Evolutionary conservation across 2,888 invertebrate species (phyloP).

Genomic region (Amblyjoppa proteus): DNA sequence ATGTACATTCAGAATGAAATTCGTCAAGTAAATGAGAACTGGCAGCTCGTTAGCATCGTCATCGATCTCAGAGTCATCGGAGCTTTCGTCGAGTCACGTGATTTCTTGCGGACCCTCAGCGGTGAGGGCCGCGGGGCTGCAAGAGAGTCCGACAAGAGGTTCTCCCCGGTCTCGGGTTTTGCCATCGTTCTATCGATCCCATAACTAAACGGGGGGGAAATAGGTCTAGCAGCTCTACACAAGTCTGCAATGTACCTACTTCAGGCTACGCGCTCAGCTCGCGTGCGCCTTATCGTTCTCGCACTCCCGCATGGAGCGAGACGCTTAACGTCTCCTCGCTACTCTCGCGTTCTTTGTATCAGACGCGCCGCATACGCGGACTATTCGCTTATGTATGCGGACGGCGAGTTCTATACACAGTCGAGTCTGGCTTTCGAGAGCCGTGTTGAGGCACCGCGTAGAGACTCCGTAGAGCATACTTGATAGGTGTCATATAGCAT

Average conservation of each 20-base stretch:
- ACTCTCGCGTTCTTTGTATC: constrained; percentile 60
- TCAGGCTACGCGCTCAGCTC: constrained; percentile 49
- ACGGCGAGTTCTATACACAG: background rate
- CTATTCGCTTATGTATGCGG: background rate
- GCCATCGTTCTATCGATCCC: constrained; percentile 66
- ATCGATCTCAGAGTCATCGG: constrained; percentile 59
- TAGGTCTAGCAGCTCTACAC: background rate
- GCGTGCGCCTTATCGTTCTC: constrained; percentile 75
- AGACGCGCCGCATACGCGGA: constrained; percentile 60
- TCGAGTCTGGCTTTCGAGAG: constrained; percentile 18
- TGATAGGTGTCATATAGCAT: constrained; percentile 67
- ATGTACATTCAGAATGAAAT: background rate
- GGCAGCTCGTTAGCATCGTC: constrained; percentile 45
- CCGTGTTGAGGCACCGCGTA: background rate
- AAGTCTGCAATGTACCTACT: background rate
- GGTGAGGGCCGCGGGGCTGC: background rate
- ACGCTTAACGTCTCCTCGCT: constrained; percentile 43
- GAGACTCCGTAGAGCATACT: constrained; percentile 31
- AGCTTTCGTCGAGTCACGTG: constrained; percentile 57
- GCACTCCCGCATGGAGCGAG: constrained; percentile 49
- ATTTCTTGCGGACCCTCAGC: constrained; percentile 40
- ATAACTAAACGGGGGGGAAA: constrained; percentile 55
- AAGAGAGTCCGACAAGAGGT: constrained; percentile 2
- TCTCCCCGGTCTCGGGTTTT: background rate
- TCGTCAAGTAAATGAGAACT: background rate